Evolutionary conservation across 2,888 invertebrate genomes (phyloP), one percentile per base, ranked within the genome.

Genomic region (Salpingus planirostris): DNA sequence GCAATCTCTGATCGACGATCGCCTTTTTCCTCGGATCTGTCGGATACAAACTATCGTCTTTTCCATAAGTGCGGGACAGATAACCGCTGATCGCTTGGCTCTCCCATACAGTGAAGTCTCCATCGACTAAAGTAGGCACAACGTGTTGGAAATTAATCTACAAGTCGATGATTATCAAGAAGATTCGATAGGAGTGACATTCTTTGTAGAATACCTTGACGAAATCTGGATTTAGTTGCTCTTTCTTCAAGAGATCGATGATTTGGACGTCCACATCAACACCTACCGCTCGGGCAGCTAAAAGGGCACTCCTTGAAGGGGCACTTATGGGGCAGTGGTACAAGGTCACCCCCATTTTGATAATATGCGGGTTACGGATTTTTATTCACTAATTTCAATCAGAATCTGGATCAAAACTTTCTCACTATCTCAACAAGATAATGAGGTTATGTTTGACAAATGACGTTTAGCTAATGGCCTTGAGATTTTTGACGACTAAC

Each of bases 61-160:
- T 74, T 1, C 68, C 74, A 54, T 74, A 79, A 38, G 72, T 70
- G 40, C 71, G 70, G 1, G 70, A 74, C 40, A 80, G 64, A 55
- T 80, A 81, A 26, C 69, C 61, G 2, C 71, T 68, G 37, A 80
- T 79, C 5, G 79, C 78, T 21, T 75, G 69, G 46, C 78, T 78
- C 55, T 81, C 81, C 77, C 78, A 80, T 27, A 81, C 41, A 8
- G 69, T 56, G 51, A 78, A 77, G 7, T 76, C 78, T 34, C 74
- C 69, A 54, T 81, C 81, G 13, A 75, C 73, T 33, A 82, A 62
- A 5, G 80, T 80, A 5, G 81, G 81, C 3, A 82, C 63, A 36
- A 72, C 72, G 54, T 80, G 78, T 51, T 78, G 78, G 3, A 78
- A 78, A 57, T 79, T 79, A 24, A 77, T 66, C 64, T 74, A 67